Evolutionary conservation across 1,140 invertebrate species (phyloP).

Genomic region (Stegodyphus dumicola): DNA sequence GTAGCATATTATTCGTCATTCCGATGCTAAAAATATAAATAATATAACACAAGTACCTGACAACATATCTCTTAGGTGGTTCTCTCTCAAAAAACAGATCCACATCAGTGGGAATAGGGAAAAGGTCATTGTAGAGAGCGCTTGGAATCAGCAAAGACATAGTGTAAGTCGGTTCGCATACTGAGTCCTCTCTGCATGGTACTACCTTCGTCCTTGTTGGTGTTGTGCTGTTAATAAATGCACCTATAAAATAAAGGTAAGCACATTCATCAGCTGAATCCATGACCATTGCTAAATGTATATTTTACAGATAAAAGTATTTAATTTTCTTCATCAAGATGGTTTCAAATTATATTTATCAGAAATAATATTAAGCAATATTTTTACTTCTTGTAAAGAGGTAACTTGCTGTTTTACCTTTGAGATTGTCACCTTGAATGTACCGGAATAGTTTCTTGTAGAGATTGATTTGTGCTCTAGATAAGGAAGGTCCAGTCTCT

Average conservation of each 20-base stretch:
- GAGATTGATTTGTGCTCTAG: conserved; percentile 32
- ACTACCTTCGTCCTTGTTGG: conserved; percentile 50
- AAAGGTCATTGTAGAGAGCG: conserved; percentile 12
- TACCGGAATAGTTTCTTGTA: conserved; percentile 57
- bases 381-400: too few relatives aligned
- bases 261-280: too few relatives aligned
- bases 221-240: conserved; percentile 51
- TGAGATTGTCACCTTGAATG: conserved; percentile 51
- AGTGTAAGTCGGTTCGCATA: conserved; percentile 39
- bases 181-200: conserved; percentile 28
- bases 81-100: conserved; percentile 56
- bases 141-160: conserved; percentile 54
- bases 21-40: too few relatives aligned
- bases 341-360: too few relatives aligned
- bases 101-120: conserved; percentile 42
- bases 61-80: conserved; percentile 52
- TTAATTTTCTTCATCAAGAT: too few relatives aligned
- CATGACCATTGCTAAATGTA: too few relatives aligned
- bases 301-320: too few relatives aligned
- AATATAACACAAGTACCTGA: conserved; percentile 19
- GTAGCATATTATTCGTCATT: too few relatives aligned
- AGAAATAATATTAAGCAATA: neutral
- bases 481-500: conserved; percentile 20
- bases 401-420: conserved; percentile 7
- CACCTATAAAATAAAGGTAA: conserved; percentile 4